A percentile compares a stretch with the other conserved stretches of the same genome.
Conservation (phyloP, 2,113 vertebrate genomes). For the Macroglossus sobrinus region DNA sequence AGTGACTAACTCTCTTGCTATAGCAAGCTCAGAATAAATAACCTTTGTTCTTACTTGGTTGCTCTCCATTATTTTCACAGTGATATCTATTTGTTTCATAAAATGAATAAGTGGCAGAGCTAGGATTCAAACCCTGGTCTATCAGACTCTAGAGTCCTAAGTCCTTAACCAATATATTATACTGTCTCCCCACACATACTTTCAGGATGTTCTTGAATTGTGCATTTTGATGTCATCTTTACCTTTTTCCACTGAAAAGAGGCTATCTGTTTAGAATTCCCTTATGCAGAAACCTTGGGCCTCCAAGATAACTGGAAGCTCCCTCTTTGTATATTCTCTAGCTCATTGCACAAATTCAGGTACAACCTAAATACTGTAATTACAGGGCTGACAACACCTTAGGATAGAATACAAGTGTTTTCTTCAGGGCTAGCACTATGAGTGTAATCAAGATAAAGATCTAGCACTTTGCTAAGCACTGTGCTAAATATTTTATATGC, state of each 20-base stretch:
- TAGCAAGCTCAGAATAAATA: not conserved
- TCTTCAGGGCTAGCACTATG: not conserved
- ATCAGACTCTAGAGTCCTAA: not conserved
- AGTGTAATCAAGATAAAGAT: not conserved
- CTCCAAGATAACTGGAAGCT: not conserved
- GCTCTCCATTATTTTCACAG: not conserved
- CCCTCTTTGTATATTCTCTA: not conserved
- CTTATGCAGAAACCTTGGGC: not conserved
- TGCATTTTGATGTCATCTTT: not conserved
- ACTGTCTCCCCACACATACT: not conserved
- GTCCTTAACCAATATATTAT: not conserved
- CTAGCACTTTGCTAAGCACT: constrained; percentile 22
- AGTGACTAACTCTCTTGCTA: not conserved
- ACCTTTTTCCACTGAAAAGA: not conserved
- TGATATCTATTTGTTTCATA: not conserved
- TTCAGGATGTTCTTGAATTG: not conserved
- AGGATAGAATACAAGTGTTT: not conserved
- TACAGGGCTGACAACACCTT: not conserved
- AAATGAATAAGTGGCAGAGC: not conserved
- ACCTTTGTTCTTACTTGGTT: not conserved
- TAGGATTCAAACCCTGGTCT: not conserved
- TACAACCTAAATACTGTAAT: not conserved
- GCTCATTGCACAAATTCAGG: not conserved
- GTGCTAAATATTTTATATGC: not conserved
- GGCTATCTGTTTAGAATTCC: not conserved